Base-by-base conservation (phyloP, 2,113 vertebrate species). In the Tragelaphus strepsiceros region DNA sequence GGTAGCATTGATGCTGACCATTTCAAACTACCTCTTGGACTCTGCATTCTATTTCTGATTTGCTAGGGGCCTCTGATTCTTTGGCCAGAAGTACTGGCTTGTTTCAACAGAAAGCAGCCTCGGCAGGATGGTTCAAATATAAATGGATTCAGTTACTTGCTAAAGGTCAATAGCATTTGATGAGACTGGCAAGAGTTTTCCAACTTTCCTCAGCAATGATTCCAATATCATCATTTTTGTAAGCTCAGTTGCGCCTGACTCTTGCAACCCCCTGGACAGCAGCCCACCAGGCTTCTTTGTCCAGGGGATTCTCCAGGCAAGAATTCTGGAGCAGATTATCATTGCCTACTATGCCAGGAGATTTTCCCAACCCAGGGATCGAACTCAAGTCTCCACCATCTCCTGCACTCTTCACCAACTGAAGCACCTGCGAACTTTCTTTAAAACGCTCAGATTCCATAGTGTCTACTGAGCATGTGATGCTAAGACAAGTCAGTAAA, bases 401-500 rank as follows among this genome's bases (percentile, higher is more conserved):
- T 71, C n/a, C 19, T 71, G 67, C 11, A 13, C 10, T 71, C 67
- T 24, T 39, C 19, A 39, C 67, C 67, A 13, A 22, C n/a, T 39
- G n/a, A 74, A 39, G 19, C 5, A 6, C 21, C 19, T 13, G 67
- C n/a, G 19, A 24, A 24, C 11, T 12, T 54, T 32, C 46, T 61
- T n/a, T 13, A 39, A 77, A 39, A 39, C 30, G 26, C 49, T 9
- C 16, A 21, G 62, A 59, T 14, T 51, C 15, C 13, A 22, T 5
- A 0, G 49, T 15, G n/a, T 30, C 35, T 17, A 28, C 0, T 15
- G 35, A 82, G 14, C 16, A 8, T 3, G 10, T 0, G 1, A 53
- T 4, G n/a, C 64, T 54, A 2, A 6, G 62, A 81, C 26, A 85
- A 56, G 3, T 32, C 2, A 17, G 3, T 10, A 81, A 77, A 32